Conservation (phyloP, 2,797 vertebrate genomes). For the Scomberomorus guttatus region DNA sequence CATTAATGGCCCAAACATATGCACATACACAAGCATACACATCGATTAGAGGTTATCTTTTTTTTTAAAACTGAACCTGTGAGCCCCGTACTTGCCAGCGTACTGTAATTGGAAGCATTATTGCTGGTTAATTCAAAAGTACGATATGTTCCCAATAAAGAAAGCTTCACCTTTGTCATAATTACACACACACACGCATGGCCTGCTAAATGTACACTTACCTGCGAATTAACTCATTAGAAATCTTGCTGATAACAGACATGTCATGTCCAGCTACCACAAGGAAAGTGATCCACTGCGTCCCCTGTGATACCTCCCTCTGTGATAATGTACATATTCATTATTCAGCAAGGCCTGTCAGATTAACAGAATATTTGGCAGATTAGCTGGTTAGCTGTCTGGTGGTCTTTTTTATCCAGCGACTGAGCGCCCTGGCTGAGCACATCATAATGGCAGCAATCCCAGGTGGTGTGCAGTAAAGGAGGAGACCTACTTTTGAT, state of each 20-base stretch:
- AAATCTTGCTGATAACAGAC: constrained; percentile 62
- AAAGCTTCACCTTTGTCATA: constrained; percentile 36
- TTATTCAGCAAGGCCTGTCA: constrained; percentile 72
- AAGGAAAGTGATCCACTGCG: constrained; percentile 45
- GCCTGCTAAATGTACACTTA: constrained; percentile 37
- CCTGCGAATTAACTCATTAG: constrained; percentile 71
- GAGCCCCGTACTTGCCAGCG: not conserved
- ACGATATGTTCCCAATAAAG: constrained; percentile 8
- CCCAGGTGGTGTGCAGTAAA: constrained; percentile 39
- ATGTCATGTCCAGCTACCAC: constrained; percentile 52
- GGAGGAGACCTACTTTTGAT: constrained; percentile 49
- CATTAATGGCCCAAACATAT: constrained; percentile 47
- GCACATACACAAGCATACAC: constrained; percentile 30
- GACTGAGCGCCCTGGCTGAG: constrained; percentile 50
- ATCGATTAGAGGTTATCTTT: constrained; percentile 32
- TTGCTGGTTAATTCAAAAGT: constrained; percentile 17
- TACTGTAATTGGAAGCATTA: not conserved
- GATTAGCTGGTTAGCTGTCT: constrained; percentile 71
- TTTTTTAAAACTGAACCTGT: constrained; percentile 21
- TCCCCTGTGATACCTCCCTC: constrained; percentile 63
- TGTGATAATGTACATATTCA: constrained; percentile 78
- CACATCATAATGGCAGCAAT: constrained; percentile 50
- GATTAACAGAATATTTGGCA: constrained; percentile 71
- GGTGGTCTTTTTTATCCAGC: constrained; percentile 67
- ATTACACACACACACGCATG: constrained; percentile 21